phyloP scores from a whole-genome alignment of 1,140 invertebrate species.

The Pissodes strobi region DNA sequence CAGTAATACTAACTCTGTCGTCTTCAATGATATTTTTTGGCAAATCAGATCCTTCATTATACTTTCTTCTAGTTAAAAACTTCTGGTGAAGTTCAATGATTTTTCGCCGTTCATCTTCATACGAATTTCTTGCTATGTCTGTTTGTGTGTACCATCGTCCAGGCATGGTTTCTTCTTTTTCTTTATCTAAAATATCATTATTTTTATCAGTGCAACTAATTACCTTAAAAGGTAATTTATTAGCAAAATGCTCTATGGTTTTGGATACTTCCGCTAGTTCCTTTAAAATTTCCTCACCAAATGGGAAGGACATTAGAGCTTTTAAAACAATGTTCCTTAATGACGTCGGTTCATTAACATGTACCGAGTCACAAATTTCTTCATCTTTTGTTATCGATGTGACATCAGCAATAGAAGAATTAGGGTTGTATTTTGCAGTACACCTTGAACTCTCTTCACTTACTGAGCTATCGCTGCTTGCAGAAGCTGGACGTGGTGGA shows the following conservation, averaged over 20 bases:
- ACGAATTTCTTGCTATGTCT: conserved; percentile 57
- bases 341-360: conserved; percentile 43
- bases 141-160: conserved; percentile 69
- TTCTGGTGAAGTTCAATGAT: conserved; percentile 71
- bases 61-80: conserved; percentile 65
- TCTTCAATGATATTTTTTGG: conserved; percentile 29
- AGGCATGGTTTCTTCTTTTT: conserved; percentile 14
- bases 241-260: conserved; percentile 55
- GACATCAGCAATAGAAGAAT: conserved; percentile 53
- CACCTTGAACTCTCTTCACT: conserved; percentile 60
- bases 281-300: conserved; percentile 66
- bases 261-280: conserved; percentile 68
- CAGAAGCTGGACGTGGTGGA: conserved; percentile 44
- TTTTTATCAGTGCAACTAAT: background rate
- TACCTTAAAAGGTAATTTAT: conserved; percentile 24
- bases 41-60: conserved; percentile 55
- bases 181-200: conserved; percentile 11
- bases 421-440: conserved; percentile 60
- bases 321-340: conserved; percentile 65
- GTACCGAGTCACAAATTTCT: conserved; percentile 39
- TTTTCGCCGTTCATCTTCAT: conserved; percentile 61
- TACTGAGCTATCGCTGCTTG: conserved; percentile 56
- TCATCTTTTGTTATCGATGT: conserved; percentile 52
- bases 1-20: conserved; percentile 46
- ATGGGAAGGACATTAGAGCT: conserved; percentile 66